Conservation (phyloP, 2,797 vertebrate species). For the Microctenopoma lineatum region DNA sequence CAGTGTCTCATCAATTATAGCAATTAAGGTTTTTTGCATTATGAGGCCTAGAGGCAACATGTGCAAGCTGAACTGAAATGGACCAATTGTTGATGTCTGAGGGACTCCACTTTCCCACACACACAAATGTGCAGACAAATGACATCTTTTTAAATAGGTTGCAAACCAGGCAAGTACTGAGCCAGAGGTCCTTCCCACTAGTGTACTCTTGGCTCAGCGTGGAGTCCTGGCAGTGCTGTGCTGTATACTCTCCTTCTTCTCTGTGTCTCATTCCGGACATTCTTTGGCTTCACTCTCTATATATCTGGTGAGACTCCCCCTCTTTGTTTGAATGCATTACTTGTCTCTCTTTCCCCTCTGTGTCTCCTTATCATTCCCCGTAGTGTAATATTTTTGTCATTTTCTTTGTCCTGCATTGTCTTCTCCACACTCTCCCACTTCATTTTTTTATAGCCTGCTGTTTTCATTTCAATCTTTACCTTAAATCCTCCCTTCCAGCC, state of each 20-base stretch:
- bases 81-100: slow-evolving; percentile 29
- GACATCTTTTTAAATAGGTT: slow-evolving; percentile 38
- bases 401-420: slow-evolving; percentile 46
- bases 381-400: slow-evolving; percentile 55
- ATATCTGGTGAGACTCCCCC: slow-evolving; percentile 63
- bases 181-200: slow-evolving; percentile 49
- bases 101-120: slow-evolving; percentile 27
- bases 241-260: slow-evolving; percentile 49
- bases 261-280: slow-evolving; percentile 67
- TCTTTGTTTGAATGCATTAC: slow-evolving; percentile 55
- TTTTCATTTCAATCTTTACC: slow-evolving; percentile 40
- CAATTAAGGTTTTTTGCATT: slow-evolving; percentile 1
- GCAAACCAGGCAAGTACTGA: slow-evolving; percentile 34
- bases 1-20: slow-evolving; percentile 17
- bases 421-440: slow-evolving; percentile 27
- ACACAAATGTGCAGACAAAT: slow-evolving; percentile 36
- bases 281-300: slow-evolving; percentile 69
- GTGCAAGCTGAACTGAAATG: slow-evolving; percentile 1
- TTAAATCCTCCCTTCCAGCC: slow-evolving; percentile 34
- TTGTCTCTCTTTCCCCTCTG: slow-evolving; percentile 63
- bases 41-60: slow-evolving; percentile 5
- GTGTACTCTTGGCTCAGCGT: slow-evolving; percentile 52
- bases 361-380: slow-evolving; percentile 46
- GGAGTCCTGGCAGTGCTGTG: slow-evolving; percentile 58
- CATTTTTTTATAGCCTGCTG: slow-evolving; percentile 5